Conservation (phyloP, 2,113 vertebrate genomes). For the Pteronura brasiliensis region DNA sequence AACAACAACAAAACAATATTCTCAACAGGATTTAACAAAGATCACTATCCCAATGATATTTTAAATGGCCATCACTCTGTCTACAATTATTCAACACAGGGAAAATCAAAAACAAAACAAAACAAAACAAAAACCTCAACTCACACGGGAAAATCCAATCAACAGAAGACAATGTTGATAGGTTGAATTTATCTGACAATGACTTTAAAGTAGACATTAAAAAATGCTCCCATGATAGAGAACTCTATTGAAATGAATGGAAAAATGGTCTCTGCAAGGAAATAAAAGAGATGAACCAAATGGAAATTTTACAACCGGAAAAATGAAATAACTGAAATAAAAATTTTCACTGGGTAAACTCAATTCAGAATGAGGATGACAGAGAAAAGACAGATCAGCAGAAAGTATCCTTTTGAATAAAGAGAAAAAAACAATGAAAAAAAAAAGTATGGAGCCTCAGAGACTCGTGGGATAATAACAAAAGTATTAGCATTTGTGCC, state of each 20-base stretch:
- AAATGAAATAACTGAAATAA: neutral
- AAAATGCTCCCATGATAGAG: neutral
- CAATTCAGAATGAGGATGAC: neutral
- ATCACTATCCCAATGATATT: neutral
- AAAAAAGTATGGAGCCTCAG: neutral
- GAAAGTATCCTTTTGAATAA: neutral
- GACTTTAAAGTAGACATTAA: neutral
- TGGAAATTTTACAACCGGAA: neutral
- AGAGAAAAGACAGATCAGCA: neutral
- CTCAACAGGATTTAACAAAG: neutral
- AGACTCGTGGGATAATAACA: neutral
- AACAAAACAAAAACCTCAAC: neutral
- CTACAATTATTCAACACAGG: neutral
- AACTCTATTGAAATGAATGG: neutral
- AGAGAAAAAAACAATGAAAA: neutral
- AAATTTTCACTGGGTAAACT: neutral
- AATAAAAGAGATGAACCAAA: neutral
- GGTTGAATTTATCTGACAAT: neutral
- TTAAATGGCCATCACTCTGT: neutral
- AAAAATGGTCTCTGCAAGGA: neutral
- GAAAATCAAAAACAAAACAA: neutral
- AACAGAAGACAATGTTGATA: neutral
- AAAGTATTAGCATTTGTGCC: neutral
- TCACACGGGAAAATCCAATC: neutral
- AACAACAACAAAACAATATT: neutral